Evolutionary conservation across 2,113 vertebrate species (phyloP), one percentile per base, ranked within the genome.

Genomic region (Oenanthe oenanthe): DNA sequence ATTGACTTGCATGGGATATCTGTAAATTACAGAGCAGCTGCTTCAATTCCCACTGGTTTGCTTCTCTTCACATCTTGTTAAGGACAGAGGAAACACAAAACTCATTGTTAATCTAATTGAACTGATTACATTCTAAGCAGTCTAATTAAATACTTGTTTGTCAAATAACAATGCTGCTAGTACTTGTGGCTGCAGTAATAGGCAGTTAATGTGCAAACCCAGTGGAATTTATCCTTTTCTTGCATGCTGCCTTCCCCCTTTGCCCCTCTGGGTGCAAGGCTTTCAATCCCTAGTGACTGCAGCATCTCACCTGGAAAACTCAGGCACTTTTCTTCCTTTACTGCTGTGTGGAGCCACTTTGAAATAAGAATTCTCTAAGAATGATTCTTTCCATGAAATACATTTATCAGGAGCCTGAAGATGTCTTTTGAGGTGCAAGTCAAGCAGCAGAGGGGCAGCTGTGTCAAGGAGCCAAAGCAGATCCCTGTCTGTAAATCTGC

Each of bases 321-420:
- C 22, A 1, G 2, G 1, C 4, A 40, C 2, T 36, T 76, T 78
- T 75, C 53, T 32, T 12, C 21, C 7, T 10, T 16, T 51, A 2
- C 26, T n/a, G 31, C 18, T 84, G 74, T 78, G 16, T 56, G 29
- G 20, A 75, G 38, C 16, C 5, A 17, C 10, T 75, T 42, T 25
- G n/a, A 51, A 32, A 24, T 15, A 24, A 78, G 22, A 50, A 43
- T 28, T 15, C 16, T 17, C 50, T 86, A 63, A 60, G 32, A 80
- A 62, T 36, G 0, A 50, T 32, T 57, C 7, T 79, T 85, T 29
- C 56, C 36, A 29, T 24, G 22, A 70, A 45, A 61, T 34, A 2
- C 12, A 9, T 63, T 68, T 73, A 10, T 58, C 22, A 50, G 56
- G 20, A 65, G 4, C 7, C 32, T 42, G 8, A 51, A 83, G 54